Percentiles rank a stretch among this genome's conserved stretches.
phyloP scores from a whole-genome alignment of 2,113 vertebrate species.

The Euleptes europaea region DNA sequence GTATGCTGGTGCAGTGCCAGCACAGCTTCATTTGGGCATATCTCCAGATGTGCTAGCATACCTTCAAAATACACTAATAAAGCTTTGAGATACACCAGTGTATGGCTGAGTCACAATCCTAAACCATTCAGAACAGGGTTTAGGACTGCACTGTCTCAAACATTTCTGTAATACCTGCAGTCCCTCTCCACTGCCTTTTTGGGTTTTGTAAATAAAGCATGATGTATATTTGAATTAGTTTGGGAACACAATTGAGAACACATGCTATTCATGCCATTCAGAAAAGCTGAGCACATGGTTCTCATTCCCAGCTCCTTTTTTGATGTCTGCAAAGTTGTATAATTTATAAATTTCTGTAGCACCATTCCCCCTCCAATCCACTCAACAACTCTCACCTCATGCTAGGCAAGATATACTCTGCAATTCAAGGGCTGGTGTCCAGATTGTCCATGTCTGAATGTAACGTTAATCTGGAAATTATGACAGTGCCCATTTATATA shows the following conservation, averaged over 20 bases:
- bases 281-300: conserved; percentile 25
- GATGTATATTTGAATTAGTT: not conserved
- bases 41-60: too few species aligned
- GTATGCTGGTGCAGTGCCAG: too few species aligned
- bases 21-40: too few species aligned
- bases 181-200: not conserved
- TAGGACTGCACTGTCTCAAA: not conserved
- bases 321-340: not conserved
- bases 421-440: not conserved
- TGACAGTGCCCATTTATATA: not conserved
- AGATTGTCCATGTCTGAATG: conserved; percentile 5
- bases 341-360: not conserved
- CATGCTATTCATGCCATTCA: conserved; percentile 12
- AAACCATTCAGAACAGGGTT: too few species aligned
- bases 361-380: not conserved
- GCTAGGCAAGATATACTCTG: accelerated
- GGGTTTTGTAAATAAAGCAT: not conserved
- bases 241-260: not conserved
- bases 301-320: conserved; percentile 23
- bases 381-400: not conserved
- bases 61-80: too few species aligned
- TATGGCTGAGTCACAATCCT: too few species aligned
- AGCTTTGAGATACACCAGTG: too few species aligned
- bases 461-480: not conserved
- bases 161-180: not conserved